Evolutionary conservation across 1,140 invertebrate species (phyloP).

Genomic region (Drosophila funebris): DNA sequence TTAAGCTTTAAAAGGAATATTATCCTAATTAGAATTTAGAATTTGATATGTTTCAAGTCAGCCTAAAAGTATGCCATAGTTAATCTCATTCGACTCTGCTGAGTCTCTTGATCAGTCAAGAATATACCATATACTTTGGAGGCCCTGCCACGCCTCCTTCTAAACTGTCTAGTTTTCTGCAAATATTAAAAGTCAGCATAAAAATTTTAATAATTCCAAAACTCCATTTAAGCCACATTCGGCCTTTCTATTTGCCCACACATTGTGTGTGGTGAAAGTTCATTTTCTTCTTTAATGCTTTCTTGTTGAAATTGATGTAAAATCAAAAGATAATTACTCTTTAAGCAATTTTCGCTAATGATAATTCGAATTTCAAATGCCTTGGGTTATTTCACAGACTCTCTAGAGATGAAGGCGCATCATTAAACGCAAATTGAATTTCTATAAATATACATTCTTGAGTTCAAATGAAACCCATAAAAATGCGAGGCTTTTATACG

Average conservation of each 20-base stretch:
- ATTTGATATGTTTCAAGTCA: not conserved
- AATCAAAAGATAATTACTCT: slow-evolving; percentile 9
- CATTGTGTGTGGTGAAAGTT: not conserved
- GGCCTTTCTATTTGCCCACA: slow-evolving; percentile 4
- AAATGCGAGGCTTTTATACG: not conserved
- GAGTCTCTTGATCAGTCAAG: too few relatives aligned
- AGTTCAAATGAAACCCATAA: not conserved
- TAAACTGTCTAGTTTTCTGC: not conserved
- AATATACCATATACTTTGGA: too few relatives aligned
- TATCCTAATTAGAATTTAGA: not conserved
- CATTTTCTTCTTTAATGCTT: not conserved
- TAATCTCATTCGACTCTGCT: too few relatives aligned
- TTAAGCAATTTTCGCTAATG: slow-evolving; percentile 7
- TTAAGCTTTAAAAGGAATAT: too few relatives aligned
- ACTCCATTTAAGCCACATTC: not conserved
- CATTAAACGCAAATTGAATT: not conserved
- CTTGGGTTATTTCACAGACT: not conserved
- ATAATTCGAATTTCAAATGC: not conserved
- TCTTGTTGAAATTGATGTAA: slow-evolving; percentile 29
- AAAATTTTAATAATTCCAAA: not conserved
- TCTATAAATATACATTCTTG: not conserved
- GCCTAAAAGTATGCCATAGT: slow-evolving; percentile 28
- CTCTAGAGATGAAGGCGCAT: not conserved
- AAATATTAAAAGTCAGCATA: too few relatives aligned
- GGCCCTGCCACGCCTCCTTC: too few relatives aligned